A percentile compares a stretch with the other conserved stretches of the same genome.
Evolutionary conservation across 2,113 vertebrate species (phyloP).

Genomic region (Helogale parvula): DNA sequence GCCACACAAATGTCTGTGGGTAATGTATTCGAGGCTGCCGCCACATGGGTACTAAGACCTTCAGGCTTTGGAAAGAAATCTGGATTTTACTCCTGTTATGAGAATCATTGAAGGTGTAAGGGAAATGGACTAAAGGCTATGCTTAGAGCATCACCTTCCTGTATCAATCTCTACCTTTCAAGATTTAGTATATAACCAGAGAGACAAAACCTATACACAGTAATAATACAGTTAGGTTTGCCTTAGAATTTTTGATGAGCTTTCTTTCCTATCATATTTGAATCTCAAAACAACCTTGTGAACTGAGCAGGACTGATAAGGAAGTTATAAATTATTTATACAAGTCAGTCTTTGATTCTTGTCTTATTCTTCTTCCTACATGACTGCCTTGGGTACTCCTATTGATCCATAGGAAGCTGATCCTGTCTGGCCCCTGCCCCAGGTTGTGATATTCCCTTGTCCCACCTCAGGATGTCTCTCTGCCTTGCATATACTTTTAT

Average conservation of each 20-base stretch:
- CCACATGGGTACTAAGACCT: background rate
- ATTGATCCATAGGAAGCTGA: background rate
- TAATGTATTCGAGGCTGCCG: background rate
- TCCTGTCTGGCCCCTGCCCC: background rate
- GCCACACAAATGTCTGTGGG: background rate
- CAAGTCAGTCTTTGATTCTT: background rate
- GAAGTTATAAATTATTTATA: slow-evolving; percentile 39
- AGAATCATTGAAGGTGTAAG: background rate
- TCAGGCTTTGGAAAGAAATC: background rate
- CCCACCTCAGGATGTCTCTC: background rate
- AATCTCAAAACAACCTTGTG: background rate
- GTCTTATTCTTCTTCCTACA: background rate
- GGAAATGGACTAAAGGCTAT: background rate
- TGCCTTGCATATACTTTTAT: background rate
- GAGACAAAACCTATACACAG: background rate
- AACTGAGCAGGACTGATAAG: background rate
- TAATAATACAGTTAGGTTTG: background rate
- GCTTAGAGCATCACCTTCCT: background rate
- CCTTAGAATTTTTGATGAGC: background rate
- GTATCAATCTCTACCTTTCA: background rate
- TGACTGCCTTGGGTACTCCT: background rate
- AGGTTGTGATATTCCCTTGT: background rate
- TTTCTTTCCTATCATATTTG: slow-evolving; percentile 1
- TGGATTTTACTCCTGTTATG: background rate
- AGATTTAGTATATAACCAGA: background rate